Evolutionary conservation across 2,113 vertebrate species (phyloP).

Genomic region (Semnopithecus entellus): DNA sequence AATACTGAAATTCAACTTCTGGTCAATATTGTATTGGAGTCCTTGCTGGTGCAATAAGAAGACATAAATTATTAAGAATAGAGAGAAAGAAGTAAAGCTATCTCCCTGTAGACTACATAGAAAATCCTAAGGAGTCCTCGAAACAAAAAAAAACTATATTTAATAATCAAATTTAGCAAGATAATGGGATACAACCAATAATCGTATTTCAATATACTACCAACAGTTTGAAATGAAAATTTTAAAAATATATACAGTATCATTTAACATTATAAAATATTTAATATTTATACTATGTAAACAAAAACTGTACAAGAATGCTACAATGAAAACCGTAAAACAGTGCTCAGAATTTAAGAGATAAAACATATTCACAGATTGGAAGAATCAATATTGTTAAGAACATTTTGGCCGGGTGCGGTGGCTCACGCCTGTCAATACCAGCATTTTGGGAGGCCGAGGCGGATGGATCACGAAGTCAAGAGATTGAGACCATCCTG

Average conservation of each 20-base stretch:
- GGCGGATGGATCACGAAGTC: no score
- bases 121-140: not conserved
- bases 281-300: not conserved
- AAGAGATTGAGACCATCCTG: no score
- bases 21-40: not conserved
- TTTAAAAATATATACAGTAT: not conserved
- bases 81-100: not conserved
- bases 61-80: not conserved
- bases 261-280: not conserved
- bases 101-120: not conserved
- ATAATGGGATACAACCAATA: not conserved
- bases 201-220: not conserved
- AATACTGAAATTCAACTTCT: slow-evolving; percentile 23
- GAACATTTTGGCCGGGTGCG: not conserved
- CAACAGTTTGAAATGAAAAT: not conserved
- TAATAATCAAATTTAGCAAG: not conserved
- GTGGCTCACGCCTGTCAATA: no score
- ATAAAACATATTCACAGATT: not conserved
- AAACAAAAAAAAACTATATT: not conserved
- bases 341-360: not conserved
- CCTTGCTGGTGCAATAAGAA: not conserved
- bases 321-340: not conserved
- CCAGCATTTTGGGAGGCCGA: no score
- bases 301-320: not conserved
- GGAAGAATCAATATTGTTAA: not conserved